Evolutionary conservation across 2,888 invertebrate genomes (phyloP).

Genomic region (Icerya purchasi): DNA sequence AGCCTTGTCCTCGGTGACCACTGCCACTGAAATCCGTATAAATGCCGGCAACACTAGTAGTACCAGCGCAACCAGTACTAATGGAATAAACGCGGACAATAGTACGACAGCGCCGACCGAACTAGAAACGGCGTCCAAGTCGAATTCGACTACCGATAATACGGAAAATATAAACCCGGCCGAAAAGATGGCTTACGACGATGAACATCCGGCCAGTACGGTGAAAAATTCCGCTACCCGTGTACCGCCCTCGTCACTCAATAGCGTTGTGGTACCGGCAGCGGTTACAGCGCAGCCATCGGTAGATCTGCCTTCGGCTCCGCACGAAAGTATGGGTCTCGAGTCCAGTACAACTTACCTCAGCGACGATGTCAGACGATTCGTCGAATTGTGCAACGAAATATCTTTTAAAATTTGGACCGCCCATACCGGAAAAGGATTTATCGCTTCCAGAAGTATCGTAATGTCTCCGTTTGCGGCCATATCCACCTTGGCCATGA

Average conservation of each 20-base stretch:
- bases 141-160: neutral
- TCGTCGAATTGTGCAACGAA: conserved; percentile 61
- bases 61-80: neutral
- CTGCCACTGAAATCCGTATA: conserved; percentile 14
- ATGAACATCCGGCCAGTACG: too few species aligned
- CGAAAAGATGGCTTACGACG: too few species aligned
- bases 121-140: neutral
- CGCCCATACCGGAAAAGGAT: conserved; percentile 38
- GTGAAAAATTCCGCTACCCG: conserved; percentile 12
- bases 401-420: conserved; percentile 66
- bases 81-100: neutral
- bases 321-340: conserved; percentile 39
- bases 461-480: conserved; percentile 66
- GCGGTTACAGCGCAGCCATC: conserved; percentile 22
- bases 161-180: neutral
- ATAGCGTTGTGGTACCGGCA: conserved; percentile 17
- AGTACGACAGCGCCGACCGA: neutral
- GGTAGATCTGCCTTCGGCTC: conserved; percentile 33
- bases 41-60: conserved; percentile 16
- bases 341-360: conserved; percentile 51
- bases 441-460: conserved; percentile 42
- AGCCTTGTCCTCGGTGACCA: neutral
- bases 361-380: conserved; percentile 52
- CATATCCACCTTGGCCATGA: conserved; percentile 71
- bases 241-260: conserved; percentile 14